Evolutionary conservation across 53 echinoderm and acorn worm species (phyloP).

Genomic region (Holothuria scabra): DNA sequence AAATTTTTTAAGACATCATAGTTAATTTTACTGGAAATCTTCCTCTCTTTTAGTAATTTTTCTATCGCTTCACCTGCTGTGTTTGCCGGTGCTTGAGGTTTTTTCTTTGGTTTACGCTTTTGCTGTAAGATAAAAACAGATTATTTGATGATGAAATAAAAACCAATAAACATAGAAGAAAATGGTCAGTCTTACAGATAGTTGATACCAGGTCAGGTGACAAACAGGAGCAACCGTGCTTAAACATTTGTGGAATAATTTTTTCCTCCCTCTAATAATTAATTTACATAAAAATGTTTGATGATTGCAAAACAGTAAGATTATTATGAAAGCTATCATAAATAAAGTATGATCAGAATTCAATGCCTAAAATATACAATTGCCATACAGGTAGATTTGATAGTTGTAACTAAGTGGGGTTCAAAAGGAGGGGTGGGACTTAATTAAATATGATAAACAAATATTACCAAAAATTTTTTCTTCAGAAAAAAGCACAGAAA

Average conservation of each 20-base stretch:
- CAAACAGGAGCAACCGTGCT: neutral
- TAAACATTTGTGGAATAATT: neutral
- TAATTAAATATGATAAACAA: too few species aligned
- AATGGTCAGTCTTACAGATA: neutral
- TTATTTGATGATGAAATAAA: neutral
- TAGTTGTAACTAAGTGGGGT: too few species aligned
- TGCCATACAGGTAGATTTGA: too few species aligned
- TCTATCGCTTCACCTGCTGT: slow-evolving; percentile 97
- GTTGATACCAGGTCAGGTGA: neutral
- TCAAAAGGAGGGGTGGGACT: too few species aligned
- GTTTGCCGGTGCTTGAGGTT: slow-evolving; percentile 82
- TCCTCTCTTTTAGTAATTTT: slow-evolving; percentile 91
- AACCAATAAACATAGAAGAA: neutral
- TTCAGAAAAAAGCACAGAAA: too few species aligned
- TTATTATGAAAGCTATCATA: too few species aligned
- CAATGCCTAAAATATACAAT: too few species aligned
- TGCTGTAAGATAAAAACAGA: slow-evolving; percentile 2
- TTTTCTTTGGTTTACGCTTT: slow-evolving; percentile 74
- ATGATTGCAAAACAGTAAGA: too few species aligned
- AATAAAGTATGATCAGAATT: too few species aligned
- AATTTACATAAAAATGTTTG: too few species aligned
- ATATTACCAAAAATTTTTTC: too few species aligned
- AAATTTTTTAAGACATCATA: slow-evolving; percentile 92
- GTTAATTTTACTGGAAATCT: slow-evolving; percentile 97
- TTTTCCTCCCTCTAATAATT: too few species aligned